Evolutionary conservation across 1,140 invertebrate genomes (phyloP), one percentile per base, ranked within the genome.

Genomic region (Dinoponera quadriceps): DNA sequence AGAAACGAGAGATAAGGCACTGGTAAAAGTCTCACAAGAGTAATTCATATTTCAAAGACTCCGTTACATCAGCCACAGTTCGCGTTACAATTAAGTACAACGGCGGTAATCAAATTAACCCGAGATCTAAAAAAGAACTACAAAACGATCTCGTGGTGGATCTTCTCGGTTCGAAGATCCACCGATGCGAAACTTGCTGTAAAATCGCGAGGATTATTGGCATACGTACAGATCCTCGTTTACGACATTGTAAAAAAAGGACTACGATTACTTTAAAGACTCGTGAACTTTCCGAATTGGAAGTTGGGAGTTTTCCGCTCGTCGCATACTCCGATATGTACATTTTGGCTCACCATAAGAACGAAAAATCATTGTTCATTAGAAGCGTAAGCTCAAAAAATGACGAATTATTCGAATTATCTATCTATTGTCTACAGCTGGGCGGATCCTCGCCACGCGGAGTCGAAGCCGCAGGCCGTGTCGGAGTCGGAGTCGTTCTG

Each of bases 391-490:
- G 0, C 9, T 44, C 38, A 4, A 44, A 9, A 44, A 44, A 7
- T 55, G 9, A 48, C 7, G 11, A 49, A 22, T 44, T 62, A 20
- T 5, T 18, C n/a, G n/a, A 20, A 0, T 13, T 38, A 16, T 1
- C n/a, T n/a, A n/a, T n/a, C n/a, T n/a, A n/a, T n/a, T n/a, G n/a
- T n/a, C n/a, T 89, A 94, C 22, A 94, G 80, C 74, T 93, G 92
- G 0, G 91, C 92, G 2, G 92, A 93, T 55, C 92, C 94, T 60
- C 93, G 90, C 97, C 97, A 97, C 51, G 96, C 95, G 0, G 96
- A 96, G 88, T 97, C 97, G 90, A 97, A 97, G 1, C 97, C 97
- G 89, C 95, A 97, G n/a, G 97, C 97, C n/a, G 96, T 96, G 88
- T 97, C 97, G 0, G 97, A 97, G 90, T 97, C 96, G 1, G 97